These are phyloP conservation scores for Rhincodon typus DNA, from an alignment of 2,797 vertebrate species.

Conservation along the genomic window DNA sequence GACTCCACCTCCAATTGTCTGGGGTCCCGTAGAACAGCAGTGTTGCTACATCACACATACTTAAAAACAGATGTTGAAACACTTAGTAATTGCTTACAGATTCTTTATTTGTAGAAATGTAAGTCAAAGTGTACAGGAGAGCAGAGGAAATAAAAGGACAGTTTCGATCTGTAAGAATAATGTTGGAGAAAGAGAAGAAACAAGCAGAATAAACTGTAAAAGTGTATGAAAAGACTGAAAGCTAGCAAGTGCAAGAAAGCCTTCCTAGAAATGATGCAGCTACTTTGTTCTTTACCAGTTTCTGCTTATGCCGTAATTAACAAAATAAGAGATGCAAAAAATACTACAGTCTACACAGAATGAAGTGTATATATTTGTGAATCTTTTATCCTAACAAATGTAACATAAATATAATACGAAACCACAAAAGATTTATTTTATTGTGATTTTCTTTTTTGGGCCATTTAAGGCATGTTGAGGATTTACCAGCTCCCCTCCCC, in stretches of 20 bases:
- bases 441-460: constrained; percentile 21
- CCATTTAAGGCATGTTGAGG: not conserved
- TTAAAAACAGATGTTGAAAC: not conserved
- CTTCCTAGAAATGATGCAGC: not conserved
- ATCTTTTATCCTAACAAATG: constrained; percentile 10
- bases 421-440: not conserved
- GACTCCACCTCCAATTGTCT: not conserved
- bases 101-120: not conserved
- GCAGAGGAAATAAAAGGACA: not conserved
- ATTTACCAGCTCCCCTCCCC: not conserved
- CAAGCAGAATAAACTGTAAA: not conserved
- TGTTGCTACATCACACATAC: not conserved
- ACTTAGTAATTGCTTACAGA: not conserved
- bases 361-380: constrained; percentile 9
- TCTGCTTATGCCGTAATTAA: constrained; percentile 15
- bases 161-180: not conserved
- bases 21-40: not conserved
- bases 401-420: constrained; percentile 5
- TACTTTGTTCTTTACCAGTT: constrained; percentile 3
- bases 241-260: constrained; percentile 14
- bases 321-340: not conserved
- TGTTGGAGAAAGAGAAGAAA: not conserved
- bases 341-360: constrained; percentile 16
- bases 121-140: not conserved
- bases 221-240: not conserved